phyloP scores from a whole-genome alignment of 2,888 invertebrate genomes.

The Trachelus troglodyta region DNA sequence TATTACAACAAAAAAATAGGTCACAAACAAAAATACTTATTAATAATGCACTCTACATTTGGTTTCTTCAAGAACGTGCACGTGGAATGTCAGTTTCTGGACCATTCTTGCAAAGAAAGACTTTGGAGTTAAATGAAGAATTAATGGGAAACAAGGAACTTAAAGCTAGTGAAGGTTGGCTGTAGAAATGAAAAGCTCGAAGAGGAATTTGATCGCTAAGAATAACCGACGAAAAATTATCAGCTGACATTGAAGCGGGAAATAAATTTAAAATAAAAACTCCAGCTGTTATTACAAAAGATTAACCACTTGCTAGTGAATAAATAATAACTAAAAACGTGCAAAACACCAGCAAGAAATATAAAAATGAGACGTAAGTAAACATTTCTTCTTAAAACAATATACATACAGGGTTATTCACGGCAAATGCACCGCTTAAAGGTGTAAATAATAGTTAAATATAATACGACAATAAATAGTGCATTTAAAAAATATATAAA shows the following conservation, averaged over 20 bases:
- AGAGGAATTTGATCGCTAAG: neutral
- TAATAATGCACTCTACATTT: neutral
- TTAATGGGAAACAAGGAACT: neutral
- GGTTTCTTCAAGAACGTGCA: neutral
- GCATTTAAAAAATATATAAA: too few species aligned
- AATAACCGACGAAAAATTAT: neutral
- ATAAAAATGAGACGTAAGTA: too few species aligned
- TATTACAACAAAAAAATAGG: neutral
- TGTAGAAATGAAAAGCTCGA: neutral
- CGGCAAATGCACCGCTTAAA: too few species aligned
- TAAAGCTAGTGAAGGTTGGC: constrained; percentile 7
- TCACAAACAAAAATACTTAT: neutral
- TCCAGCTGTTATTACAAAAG: too few species aligned
- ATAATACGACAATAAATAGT: too few species aligned
- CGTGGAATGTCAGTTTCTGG: neutral
- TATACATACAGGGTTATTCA: too few species aligned
- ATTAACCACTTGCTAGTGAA: too few species aligned
- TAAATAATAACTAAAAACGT: too few species aligned
- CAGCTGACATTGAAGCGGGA: neutral
- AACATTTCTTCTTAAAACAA: too few species aligned
- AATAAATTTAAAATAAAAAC: neutral
- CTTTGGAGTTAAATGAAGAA: constrained; percentile 4
- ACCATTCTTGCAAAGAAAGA: neutral
- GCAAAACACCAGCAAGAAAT: too few species aligned
- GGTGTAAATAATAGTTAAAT: too few species aligned